Conservation (phyloP, 2,113 vertebrate species). For the Cathartes aura region DNA sequence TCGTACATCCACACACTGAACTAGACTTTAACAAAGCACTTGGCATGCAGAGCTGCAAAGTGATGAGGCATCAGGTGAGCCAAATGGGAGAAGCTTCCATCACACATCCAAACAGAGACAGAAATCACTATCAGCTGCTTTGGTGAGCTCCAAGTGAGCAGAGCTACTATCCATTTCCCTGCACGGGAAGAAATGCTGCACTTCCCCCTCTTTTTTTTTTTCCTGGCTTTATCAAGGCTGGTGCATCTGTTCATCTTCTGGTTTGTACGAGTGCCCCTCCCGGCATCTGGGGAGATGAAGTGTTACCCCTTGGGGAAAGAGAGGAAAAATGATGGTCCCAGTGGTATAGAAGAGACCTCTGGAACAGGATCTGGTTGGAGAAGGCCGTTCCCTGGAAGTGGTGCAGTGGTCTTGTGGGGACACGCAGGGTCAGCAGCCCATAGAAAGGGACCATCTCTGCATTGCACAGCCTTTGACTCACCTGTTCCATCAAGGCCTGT, state of each 20-base stretch:
- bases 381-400: not conserved
- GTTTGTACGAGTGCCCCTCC: not conserved
- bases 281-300: not conserved
- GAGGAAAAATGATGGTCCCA: not conserved
- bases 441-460: not conserved
- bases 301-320: not conserved
- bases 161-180: not conserved
- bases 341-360: not conserved
- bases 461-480: not conserved
- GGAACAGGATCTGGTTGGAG: not conserved
- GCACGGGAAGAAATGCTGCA: fast-evolving
- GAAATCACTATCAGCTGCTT: not conserved
- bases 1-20: not conserved
- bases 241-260: not conserved
- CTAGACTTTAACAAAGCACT: not conserved
- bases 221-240: not conserved
- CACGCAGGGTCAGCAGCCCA: not conserved
- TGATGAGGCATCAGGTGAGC: not conserved
- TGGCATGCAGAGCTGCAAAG: not conserved
- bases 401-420: not conserved
- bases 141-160: not conserved
- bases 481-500: not conserved
- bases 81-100: not conserved
- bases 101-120: not conserved
- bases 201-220: no score